Percentiles rank a stretch among this genome's conserved stretches.
Evolutionary conservation across 2,797 vertebrate species (phyloP).

Genomic region (Sebastes kiyomatsui): DNA sequence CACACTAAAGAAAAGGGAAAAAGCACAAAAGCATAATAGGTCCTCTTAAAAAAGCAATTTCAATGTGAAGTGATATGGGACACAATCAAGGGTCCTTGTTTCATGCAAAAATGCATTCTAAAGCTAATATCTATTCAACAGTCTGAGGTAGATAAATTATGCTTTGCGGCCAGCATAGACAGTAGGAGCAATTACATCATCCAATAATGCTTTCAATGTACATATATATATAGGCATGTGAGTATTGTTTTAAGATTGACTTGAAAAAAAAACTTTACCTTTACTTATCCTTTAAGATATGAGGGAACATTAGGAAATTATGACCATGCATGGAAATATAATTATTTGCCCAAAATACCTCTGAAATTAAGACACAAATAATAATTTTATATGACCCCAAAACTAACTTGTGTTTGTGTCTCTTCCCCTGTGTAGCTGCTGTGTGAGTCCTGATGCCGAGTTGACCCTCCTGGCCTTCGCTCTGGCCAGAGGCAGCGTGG

Average conservation of each 20-base stretch:
- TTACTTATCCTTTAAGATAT: background rate
- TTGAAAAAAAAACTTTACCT: background rate
- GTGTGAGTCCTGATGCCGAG: slow-evolving; percentile 91
- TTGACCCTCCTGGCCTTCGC: slow-evolving; percentile 95
- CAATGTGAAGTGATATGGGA: background rate
- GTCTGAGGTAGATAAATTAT: background rate
- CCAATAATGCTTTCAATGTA: background rate
- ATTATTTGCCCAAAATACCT: background rate
- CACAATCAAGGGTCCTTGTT: background rate
- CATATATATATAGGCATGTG: background rate
- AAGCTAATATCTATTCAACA: background rate
- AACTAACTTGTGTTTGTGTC: background rate
- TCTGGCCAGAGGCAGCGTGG: slow-evolving; percentile 93
- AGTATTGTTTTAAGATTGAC: background rate
- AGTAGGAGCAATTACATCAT: background rate
- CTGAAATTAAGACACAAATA: background rate
- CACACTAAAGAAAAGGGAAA: too few relatives aligned
- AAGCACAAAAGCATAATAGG: too few relatives aligned
- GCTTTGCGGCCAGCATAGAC: background rate
- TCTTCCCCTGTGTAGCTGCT: slow-evolving; percentile 82
- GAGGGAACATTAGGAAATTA: background rate
- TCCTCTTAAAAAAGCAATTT: background rate
- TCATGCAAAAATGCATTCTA: background rate
- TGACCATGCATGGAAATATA: background rate
- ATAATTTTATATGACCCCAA: background rate